Conservation (phyloP, 2,888 invertebrate genomes). For the Mayetiola destructor region DNA sequence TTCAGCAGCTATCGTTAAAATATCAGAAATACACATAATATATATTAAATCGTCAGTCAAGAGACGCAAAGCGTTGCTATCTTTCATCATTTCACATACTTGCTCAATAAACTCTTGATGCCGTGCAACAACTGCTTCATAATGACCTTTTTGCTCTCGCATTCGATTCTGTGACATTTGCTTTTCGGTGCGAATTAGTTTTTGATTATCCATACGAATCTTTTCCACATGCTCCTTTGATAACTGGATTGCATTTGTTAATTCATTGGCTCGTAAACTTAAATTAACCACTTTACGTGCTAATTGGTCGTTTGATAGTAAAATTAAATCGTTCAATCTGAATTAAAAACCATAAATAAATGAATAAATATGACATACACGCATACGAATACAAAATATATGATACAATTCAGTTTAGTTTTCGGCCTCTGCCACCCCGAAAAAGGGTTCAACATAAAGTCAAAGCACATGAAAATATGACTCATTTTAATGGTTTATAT, state of each 20-base stretch:
- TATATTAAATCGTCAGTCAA: too few relatives aligned
- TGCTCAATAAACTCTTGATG: constrained; percentile 76
- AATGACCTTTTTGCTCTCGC: constrained; percentile 51
- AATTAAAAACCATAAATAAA: too few relatives aligned
- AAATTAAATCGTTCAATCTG: constrained; percentile 32
- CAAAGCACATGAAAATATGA: too few relatives aligned
- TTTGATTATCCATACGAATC: constrained; percentile 32
- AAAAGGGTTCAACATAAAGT: too few relatives aligned
- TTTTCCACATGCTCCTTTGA: constrained; percentile 33
- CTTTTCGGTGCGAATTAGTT: constrained; percentile 32
- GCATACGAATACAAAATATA: too few relatives aligned
- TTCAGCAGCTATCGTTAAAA: constrained; percentile 43
- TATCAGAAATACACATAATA: background rate
- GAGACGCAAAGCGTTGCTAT: background rate
- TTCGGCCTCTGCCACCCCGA: too few relatives aligned
- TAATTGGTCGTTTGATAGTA: constrained; percentile 34
- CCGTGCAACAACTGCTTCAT: constrained; percentile 54
- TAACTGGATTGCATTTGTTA: constrained; percentile 33
- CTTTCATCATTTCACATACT: constrained; percentile 29
- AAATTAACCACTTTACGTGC: constrained; percentile 32
- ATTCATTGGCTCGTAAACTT: constrained; percentile 33
- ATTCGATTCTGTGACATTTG: constrained; percentile 35
- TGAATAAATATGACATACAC: too few relatives aligned
- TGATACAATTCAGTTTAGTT: too few relatives aligned
- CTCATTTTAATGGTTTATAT: too few relatives aligned